Base-by-base conservation (phyloP, 2,113 vertebrate species). In the Marcusenius ussheri region DNA sequence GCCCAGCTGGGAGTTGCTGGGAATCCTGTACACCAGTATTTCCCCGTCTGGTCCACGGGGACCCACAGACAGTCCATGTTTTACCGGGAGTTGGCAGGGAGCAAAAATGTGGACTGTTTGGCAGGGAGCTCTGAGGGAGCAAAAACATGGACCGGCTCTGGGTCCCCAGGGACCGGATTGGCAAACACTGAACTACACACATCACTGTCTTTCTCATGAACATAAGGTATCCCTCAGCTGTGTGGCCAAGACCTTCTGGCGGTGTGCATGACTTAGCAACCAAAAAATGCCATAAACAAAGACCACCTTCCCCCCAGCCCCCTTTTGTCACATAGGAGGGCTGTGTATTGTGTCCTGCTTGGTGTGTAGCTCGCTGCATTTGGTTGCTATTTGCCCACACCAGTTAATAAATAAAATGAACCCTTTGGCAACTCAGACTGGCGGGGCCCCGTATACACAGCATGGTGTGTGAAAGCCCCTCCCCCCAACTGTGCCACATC, bases 341-440 rank as follows among this genome's bases (percentile, higher is more conserved):
- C 27, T 53, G 50, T 58, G 50, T 21, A 87, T 35, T 24, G 19
- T 85, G 3, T 31, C 50, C 50, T 56, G 49, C 35, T 53, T 21
- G 51, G 11, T 53, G 86, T 42, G 86, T 35, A 13, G 31, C 35
- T 42, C 2, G 10, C 86, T 56, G 49, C 31, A 56, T 3, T 58
- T 19, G 11, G n/a, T 58, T 87, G 86, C 49, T 58, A 87, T 87
- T 87, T 58, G 86, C 51, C 49, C 31, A 56, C 27, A 58, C 31
- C 27, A 35, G 31, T 87, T 87, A 87, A 87, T 87, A 87, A 87
- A 87, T 87, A 87, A 87, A 53, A 51, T 1, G 50, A 53, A 31
- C 27, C 11, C 3, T 53, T 39, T 87, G 47, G 49, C 47, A 53
- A 39, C 50, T 39, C 13, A 39, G 56, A 87, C 27, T 53, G 17